Conservation (phyloP, 2,888 invertebrate genomes). For the Clivina fossor region DNA sequence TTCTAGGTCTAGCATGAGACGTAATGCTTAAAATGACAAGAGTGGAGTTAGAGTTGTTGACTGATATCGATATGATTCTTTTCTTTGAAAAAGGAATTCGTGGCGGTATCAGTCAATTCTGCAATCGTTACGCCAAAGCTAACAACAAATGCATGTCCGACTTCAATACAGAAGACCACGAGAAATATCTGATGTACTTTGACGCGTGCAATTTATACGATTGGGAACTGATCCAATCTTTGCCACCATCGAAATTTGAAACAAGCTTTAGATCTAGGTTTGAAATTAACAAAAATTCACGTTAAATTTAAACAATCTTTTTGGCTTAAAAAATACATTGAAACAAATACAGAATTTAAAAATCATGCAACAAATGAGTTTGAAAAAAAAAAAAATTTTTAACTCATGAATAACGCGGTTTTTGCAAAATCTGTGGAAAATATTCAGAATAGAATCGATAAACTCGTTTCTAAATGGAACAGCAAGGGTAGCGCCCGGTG, state of each 20-base stretch:
- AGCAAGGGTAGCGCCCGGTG: no score
- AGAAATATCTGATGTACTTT: conserved; percentile 42
- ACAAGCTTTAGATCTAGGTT: conserved; percentile 41
- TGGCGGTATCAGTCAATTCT: conserved; percentile 44
- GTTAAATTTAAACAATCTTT: conserved; percentile 47
- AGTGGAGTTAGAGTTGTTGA: conserved; percentile 43
- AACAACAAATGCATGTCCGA: conserved; percentile 45
- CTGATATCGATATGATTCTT: conserved; percentile 43
- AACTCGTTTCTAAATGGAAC: no score
- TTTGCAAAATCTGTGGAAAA: conserved; percentile 51
- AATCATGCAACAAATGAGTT: conserved; percentile 43
- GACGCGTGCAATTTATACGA: conserved; percentile 45
- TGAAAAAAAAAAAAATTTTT: conserved; percentile 48
- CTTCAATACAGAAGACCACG: conserved; percentile 40
- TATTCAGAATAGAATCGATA: no score
- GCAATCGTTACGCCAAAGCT: conserved; percentile 41
- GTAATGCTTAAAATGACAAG: conserved; percentile 47
- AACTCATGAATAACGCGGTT: conserved; percentile 48
- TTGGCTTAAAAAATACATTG: conserved; percentile 45
- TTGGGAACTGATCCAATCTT: conserved; percentile 38
- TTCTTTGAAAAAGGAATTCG: conserved; percentile 43
- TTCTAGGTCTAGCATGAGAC: conserved; percentile 45
- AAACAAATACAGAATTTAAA: conserved; percentile 42
- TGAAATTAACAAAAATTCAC: conserved; percentile 43
- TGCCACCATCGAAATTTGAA: conserved; percentile 43